Conservation (phyloP, 2,888 invertebrate genomes). For the Chrysomela aeneicollis region DNA sequence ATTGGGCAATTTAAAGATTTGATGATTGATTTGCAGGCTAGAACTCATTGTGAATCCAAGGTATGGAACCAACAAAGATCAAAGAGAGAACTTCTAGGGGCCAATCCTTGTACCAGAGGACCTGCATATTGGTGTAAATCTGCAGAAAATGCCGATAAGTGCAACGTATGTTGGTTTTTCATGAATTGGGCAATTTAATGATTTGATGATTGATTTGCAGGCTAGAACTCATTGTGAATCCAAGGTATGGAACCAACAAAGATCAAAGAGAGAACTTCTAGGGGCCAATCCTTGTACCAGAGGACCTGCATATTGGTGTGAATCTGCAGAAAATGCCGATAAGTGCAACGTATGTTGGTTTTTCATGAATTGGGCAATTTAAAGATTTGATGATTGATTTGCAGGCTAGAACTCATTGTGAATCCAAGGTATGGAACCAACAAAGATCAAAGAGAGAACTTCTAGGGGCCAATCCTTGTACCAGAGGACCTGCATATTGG, state of each 20-base stretch:
- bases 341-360: slow-evolving; percentile 51
- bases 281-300: slow-evolving; percentile 75
- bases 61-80: slow-evolving; percentile 27
- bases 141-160: slow-evolving; percentile 55
- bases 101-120: slow-evolving; percentile 77
- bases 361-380: background rate
- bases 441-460: no score
- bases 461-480: no score
- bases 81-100: slow-evolving; percentile 64
- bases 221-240: slow-evolving; percentile 24
- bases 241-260: slow-evolving; percentile 20
- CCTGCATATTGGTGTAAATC: slow-evolving; percentile 80
- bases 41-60: slow-evolving; percentile 19
- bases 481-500: no score
- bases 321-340: slow-evolving; percentile 62
- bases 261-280: slow-evolving; percentile 57
- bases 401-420: no score
- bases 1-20: no score
- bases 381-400: no score
- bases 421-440: no score
- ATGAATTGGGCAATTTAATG: background rate
- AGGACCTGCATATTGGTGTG: slow-evolving; percentile 85
- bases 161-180: slow-evolving; percentile 36
- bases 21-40: no score
- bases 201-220: slow-evolving; percentile 12